Percentiles rank a stretch among this genome's conserved stretches.
phyloP scores from a whole-genome alignment of 2,797 vertebrate species.

The Balearica regulorum region DNA sequence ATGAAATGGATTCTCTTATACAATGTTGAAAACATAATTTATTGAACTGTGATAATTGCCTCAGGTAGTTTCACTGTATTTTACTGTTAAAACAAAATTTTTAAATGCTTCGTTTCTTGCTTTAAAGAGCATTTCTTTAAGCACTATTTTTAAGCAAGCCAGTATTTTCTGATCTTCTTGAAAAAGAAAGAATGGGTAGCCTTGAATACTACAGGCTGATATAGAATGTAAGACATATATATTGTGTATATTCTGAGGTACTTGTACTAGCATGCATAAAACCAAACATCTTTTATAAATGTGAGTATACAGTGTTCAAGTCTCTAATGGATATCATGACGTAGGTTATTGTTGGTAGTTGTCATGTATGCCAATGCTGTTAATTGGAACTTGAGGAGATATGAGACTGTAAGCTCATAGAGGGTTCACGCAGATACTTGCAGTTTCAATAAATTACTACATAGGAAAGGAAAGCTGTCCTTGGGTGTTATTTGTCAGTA shows the following conservation, averaged over 20 bases:
- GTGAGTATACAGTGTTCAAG: neutral
- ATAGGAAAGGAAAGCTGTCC: neutral
- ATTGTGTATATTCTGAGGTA: neutral
- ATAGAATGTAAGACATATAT: neutral
- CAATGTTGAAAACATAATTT: neutral
- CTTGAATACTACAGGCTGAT: neutral
- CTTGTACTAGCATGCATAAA: neutral
- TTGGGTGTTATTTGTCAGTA: neutral
- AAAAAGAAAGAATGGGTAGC: neutral
- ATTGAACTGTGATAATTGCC: neutral
- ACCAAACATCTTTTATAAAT: neutral
- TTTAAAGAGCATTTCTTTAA: neutral
- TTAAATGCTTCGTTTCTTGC: neutral
- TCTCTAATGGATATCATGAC: neutral
- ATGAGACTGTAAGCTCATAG: fast-evolving
- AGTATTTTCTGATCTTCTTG: neutral
- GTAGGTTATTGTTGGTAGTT: neutral
- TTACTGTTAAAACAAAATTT: neutral
- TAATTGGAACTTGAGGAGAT: neutral
- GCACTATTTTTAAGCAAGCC: neutral
- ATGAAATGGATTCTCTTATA: neutral
- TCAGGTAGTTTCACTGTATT: neutral
- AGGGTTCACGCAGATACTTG: neutral
- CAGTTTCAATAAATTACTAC: neutral
- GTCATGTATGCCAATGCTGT: neutral